Percentiles rank a stretch among this genome's conserved stretches.
Conservation (phyloP, 1,140 invertebrate genomes). For the Elysia chlorotica region DNA sequence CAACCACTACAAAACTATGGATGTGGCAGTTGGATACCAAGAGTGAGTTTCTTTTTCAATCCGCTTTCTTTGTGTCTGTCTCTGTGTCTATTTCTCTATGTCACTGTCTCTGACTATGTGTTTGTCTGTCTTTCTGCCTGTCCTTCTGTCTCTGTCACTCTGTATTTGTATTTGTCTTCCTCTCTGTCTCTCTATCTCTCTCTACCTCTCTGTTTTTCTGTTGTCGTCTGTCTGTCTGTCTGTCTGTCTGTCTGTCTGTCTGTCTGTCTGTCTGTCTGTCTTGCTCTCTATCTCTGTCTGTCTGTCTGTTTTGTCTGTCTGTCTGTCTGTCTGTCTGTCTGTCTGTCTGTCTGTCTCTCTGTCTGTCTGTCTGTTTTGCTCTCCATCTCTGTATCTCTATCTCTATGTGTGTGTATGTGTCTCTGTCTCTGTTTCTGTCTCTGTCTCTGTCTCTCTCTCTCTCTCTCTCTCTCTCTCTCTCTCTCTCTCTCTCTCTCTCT, state of each 20-base stretch:
- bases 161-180: slow-evolving; percentile 28
- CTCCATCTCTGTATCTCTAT: neutral
- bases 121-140: slow-evolving; percentile 5
- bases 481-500: neutral
- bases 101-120: slow-evolving; percentile 23
- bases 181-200: slow-evolving; percentile 28
- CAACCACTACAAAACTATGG: slow-evolving; percentile 17
- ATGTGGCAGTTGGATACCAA: slow-evolving; percentile 18
- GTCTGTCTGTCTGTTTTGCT: neutral
- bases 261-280: slow-evolving; percentile 18
- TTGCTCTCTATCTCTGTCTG: neutral
- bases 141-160: slow-evolving; percentile 17
- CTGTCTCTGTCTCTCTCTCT: neutral
- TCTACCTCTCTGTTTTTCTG: slow-evolving; percentile 1
- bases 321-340: neutral
- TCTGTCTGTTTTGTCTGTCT: neutral
- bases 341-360: neutral
- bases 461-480: neutral
- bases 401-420: neutral
- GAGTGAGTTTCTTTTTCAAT: slow-evolving; percentile 18
- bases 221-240: neutral
- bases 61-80: neutral
- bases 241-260: slow-evolving; percentile 23
- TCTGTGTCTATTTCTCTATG: slow-evolving; percentile 19
- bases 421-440: neutral